Base-by-base conservation (phyloP, 1,140 invertebrate species). In the Drosophila virilis region DNA sequence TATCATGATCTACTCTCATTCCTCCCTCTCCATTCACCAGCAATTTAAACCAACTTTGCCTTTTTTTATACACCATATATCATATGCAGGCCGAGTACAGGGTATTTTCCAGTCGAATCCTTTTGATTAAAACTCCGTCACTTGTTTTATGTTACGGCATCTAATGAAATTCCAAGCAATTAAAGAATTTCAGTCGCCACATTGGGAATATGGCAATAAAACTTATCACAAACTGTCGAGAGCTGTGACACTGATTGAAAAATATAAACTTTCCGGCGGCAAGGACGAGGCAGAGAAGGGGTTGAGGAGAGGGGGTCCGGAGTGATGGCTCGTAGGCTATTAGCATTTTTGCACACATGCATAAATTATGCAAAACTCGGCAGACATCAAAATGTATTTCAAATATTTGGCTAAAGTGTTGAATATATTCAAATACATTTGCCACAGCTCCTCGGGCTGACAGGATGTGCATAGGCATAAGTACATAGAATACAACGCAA, bases 331-430 rank as follows among this genome's bases (percentile, higher is more conserved):
- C 48, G 69, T 54, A 75, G 78, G 77, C 71, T 82, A 88, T 88
- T 88, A 79, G 66, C 71, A 80, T 88, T 88, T 79, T 76, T 68
- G 68, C 67, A 88, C 65, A 88, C 57, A 60, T 46, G 45, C 58
- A 61, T 80, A 79, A 86, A 88, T 86, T 86, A 79, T 88, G 76
- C 74, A 68, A 82, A 78, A 77, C 60, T 69, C 73, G 68, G 45
- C 61, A 69, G 17, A 55, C 50, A 60, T 42, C 43, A 42, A 60
- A 82, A 81, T 78, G 65, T 82, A 88, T 82, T 75, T 60, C 79
- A 86, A 82, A 88, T 86, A 86, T 86, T 86, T 71, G 52, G 79
- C 58, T 76, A 82, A 88, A 86, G 83, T 86, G 83, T 88, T 79
- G 78, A 62, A 66, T 71, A 74, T 28, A 28, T 28, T 28, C 22